A percentile compares a stretch with the other conserved stretches of the same genome.
phyloP scores from a whole-genome alignment of 2,113 vertebrate genomes.

The Nothobranchius kuhntae region DNA sequence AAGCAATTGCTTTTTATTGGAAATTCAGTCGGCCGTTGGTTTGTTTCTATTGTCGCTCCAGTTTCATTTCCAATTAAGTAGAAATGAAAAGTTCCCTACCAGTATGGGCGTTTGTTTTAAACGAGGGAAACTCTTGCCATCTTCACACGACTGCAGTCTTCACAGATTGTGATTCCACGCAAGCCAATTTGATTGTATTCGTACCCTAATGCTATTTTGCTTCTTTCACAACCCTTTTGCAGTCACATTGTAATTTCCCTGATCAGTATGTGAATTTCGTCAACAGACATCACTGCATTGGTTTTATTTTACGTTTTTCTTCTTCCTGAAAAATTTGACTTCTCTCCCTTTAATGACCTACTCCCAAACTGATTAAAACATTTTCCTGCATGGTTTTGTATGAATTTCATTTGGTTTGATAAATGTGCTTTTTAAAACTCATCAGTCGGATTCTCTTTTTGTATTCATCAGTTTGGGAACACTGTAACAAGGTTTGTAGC shows the following conservation, averaged over 20 bases:
- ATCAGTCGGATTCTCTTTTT: slow-evolving; percentile 48
- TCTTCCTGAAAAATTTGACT: slow-evolving; percentile 55
- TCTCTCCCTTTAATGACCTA: slow-evolving; percentile 77
- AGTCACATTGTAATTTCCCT: slow-evolving; percentile 81
- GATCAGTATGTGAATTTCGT: slow-evolving; percentile 74
- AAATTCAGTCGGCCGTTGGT: slow-evolving; percentile 57
- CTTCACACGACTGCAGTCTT: slow-evolving; percentile 55
- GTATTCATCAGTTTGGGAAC: slow-evolving; percentile 77
- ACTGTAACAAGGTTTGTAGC: slow-evolving; percentile 83
- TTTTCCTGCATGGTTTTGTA: slow-evolving; percentile 80
- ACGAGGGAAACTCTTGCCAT: slow-evolving; percentile 50
- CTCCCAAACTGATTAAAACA: slow-evolving; percentile 74
- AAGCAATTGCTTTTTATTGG: slow-evolving; percentile 72
- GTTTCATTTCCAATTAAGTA: slow-evolving; percentile 70
- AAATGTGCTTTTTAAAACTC: slow-evolving; percentile 66
- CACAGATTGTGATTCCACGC: slow-evolving; percentile 75
- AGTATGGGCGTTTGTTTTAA: slow-evolving; percentile 43
- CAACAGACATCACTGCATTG: slow-evolving; percentile 52
- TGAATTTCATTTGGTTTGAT: slow-evolving; percentile 66
- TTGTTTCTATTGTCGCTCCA: slow-evolving; percentile 59
- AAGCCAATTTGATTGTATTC: slow-evolving; percentile 75
- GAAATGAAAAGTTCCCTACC: slow-evolving; percentile 61
- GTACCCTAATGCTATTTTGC: slow-evolving; percentile 74
- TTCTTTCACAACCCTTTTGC: slow-evolving; percentile 70
- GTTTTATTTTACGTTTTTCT: slow-evolving; percentile 34